A percentile compares a stretch with the other conserved stretches of the same genome.
Conservation (phyloP, 2,113 vertebrate species). For the Tetrao urogallus region DNA sequence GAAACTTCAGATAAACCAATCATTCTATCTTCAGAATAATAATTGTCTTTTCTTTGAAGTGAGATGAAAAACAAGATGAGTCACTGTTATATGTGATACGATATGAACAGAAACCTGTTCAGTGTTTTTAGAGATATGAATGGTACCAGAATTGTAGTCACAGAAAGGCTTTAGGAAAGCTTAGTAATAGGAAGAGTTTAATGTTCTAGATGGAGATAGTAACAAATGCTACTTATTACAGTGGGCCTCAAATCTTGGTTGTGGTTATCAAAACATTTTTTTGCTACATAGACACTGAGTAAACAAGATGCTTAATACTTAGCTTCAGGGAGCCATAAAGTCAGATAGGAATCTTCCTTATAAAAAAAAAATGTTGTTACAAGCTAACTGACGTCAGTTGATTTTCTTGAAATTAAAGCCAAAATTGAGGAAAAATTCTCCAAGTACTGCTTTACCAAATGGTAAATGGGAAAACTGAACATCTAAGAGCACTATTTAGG, state of each 20-base stretch:
- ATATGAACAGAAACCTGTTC: constrained; percentile 14
- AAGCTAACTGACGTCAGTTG: neutral
- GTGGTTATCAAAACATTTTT: constrained; percentile 9
- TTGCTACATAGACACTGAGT: neutral
- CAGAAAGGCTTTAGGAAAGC: neutral
- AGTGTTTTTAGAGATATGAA: constrained; percentile 50
- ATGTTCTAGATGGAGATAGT: neutral
- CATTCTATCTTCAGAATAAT: constrained; percentile 49
- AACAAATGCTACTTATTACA: constrained; percentile 4
- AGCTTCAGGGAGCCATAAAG: neutral
- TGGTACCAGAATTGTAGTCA: neutral
- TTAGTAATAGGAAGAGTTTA: neutral
- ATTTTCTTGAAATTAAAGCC: constrained; percentile 13
- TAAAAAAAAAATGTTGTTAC: neutral
- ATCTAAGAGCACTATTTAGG: neutral
- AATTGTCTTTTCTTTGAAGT: constrained; percentile 55
- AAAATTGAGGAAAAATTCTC: constrained; percentile 5
- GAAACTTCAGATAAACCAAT: constrained; percentile 42
- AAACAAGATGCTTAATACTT: neutral
- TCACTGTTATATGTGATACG: neutral
- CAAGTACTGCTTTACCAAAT: neutral
- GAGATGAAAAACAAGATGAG: constrained; percentile 58
- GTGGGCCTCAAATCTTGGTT: neutral
- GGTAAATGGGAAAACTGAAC: neutral
- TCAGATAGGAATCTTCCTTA: neutral